A percentile compares a stretch with the other conserved stretches of the same genome.
phyloP scores from a whole-genome alignment of 2,113 vertebrate species.

The Mustela nigripes region DNA sequence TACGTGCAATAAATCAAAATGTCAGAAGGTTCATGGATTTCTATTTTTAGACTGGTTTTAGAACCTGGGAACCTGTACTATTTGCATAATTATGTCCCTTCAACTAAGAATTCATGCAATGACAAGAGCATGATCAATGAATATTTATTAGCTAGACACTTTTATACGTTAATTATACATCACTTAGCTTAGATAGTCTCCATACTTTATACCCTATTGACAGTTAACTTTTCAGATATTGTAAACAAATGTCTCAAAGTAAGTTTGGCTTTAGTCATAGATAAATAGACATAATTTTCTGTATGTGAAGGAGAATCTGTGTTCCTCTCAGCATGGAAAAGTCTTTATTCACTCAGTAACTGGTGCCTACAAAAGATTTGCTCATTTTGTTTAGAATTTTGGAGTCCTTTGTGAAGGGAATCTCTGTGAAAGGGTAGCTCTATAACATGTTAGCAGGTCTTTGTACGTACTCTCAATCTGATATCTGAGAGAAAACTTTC shows the following conservation, averaged over 20 bases:
- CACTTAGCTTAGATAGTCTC: background rate
- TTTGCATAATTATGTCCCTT: slow-evolving; percentile 8
- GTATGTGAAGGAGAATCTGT: background rate
- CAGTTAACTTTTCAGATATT: background rate
- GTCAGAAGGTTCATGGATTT: background rate
- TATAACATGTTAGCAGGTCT: background rate
- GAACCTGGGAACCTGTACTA: background rate
- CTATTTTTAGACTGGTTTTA: background rate
- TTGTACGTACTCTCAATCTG: background rate
- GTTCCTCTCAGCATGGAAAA: background rate
- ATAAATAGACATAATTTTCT: background rate
- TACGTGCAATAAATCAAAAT: background rate
- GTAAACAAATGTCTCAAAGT: background rate
- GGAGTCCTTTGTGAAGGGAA: background rate
- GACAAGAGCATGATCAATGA: background rate
- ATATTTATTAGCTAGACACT: background rate
- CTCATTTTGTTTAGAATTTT: background rate
- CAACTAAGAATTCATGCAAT: background rate
- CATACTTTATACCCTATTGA: background rate
- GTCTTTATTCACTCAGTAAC: background rate
- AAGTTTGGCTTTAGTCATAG: background rate
- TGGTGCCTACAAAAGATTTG: background rate
- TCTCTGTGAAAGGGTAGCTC: background rate
- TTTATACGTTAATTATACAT: background rate
- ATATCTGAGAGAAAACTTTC: background rate